phyloP scores from a whole-genome alignment of 2,888 invertebrate genomes.

The Pyralis farinalis region DNA sequence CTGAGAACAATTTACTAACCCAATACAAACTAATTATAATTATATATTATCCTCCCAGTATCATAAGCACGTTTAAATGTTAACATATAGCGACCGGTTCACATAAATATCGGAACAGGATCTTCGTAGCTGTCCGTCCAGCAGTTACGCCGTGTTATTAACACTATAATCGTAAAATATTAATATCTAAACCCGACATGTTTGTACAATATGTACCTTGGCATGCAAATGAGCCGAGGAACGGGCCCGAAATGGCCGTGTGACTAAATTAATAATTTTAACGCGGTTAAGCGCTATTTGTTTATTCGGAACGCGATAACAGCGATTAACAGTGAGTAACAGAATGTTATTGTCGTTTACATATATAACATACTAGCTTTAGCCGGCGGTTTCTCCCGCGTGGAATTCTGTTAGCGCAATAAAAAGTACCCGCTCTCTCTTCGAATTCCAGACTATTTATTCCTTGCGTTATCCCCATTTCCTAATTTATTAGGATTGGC shows the following conservation, averaged over 20 bases:
- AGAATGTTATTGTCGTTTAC: too few relatives aligned
- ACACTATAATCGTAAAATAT: conserved; percentile 53
- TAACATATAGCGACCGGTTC: conserved; percentile 30
- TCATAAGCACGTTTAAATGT: conserved; percentile 24
- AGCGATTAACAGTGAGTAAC: conserved; percentile 55
- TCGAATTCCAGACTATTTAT: too few relatives aligned
- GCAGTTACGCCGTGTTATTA: conserved; percentile 34
- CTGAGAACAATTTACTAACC: conserved; percentile 1
- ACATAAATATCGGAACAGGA: conserved; percentile 33
- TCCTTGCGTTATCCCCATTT: too few relatives aligned
- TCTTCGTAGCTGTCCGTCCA: conserved; percentile 22
- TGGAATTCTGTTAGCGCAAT: too few relatives aligned
- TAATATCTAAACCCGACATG: conserved; percentile 51
- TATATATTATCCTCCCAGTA: conserved; percentile 12
- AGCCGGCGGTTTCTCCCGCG: too few relatives aligned
- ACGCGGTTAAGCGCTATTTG: conserved; percentile 63
- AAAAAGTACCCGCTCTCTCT: too few relatives aligned
- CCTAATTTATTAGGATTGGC: too few relatives aligned
- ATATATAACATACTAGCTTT: too few relatives aligned
- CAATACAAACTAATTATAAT: too few relatives aligned
- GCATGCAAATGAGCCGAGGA: conserved; percentile 59
- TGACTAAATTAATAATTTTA: conserved; percentile 68
- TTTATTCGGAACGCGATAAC: conserved; percentile 59
- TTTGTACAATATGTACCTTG: conserved; percentile 27
- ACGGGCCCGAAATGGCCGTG: conserved; percentile 33